phyloP scores from a whole-genome alignment of 2,113 vertebrate species.

The Engraulis encrasicolus region DNA sequence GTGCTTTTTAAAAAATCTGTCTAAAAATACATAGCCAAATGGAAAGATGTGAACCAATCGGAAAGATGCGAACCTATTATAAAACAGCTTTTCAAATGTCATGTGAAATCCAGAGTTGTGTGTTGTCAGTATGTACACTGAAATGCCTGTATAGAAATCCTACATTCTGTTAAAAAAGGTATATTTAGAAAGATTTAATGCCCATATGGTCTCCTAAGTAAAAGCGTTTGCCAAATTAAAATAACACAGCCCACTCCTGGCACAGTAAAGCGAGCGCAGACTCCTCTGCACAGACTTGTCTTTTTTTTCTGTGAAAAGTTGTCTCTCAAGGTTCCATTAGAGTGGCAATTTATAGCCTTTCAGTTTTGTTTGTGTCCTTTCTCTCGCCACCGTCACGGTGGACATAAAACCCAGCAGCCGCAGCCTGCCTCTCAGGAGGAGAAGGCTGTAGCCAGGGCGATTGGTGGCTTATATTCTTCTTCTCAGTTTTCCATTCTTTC shows the following conservation, averaged over 20 bases:
- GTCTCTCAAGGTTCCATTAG: conserved; percentile 5
- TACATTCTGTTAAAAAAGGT: not conserved
- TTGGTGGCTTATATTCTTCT: too few species aligned
- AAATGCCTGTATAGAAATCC: not conserved
- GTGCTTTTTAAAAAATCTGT: not conserved
- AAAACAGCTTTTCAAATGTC: not conserved
- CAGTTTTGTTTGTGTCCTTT: conserved; percentile 2
- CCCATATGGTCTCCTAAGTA: not conserved
- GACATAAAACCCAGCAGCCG: not conserved
- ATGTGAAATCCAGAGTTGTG: not conserved
- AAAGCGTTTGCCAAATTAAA: not conserved
- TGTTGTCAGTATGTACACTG: not conserved
- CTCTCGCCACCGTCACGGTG: not conserved
- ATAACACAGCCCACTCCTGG: not conserved
- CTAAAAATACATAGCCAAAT: not conserved
- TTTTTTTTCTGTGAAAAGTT: not conserved
- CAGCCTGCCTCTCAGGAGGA: not conserved
- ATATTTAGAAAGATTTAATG: not conserved
- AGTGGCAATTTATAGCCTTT: conserved; percentile 6
- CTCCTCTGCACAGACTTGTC: not conserved
- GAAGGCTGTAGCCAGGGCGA: not conserved
- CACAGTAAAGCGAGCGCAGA: not conserved
- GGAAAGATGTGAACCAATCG: not conserved
- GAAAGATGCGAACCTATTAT: not conserved
- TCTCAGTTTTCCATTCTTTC: conserved; percentile 7